A percentile compares a stretch with the other conserved stretches of the same genome.
Conservation (phyloP, 2,113 vertebrate species). For the Catharus bicknelli region DNA sequence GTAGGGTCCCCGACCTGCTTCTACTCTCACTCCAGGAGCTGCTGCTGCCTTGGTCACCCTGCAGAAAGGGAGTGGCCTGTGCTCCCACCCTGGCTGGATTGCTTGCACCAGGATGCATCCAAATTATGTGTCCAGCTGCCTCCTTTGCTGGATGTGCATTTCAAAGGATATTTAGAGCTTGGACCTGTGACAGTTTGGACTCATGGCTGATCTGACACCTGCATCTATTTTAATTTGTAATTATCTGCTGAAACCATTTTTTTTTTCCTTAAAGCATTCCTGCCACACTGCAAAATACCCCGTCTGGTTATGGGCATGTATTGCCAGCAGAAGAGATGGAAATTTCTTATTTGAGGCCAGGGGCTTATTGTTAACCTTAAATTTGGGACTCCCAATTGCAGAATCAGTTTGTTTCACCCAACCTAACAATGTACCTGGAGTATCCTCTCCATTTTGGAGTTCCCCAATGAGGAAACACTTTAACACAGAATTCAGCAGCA, state of each 20-base stretch:
- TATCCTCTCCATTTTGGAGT: background rate
- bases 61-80: background rate
- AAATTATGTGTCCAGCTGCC: rapidly evolving
- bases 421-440: background rate
- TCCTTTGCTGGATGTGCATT: background rate
- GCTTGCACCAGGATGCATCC: rapidly evolving
- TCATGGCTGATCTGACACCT: background rate
- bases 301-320: background rate
- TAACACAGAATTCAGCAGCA: background rate
- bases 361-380: background rate
- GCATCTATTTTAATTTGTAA: background rate
- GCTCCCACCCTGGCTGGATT: background rate
- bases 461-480: background rate
- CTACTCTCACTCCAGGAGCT: rapidly evolving
- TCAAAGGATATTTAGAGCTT: background rate
- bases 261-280: background rate
- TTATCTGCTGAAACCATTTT: background rate
- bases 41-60: background rate
- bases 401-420: background rate
- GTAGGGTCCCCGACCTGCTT: rapidly evolving
- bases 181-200: background rate
- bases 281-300: background rate
- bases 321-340: background rate
- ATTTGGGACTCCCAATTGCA: background rate
- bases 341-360: background rate